Percentiles rank a stretch among this genome's conserved stretches.
Conservation (phyloP, 1,140 invertebrate species). For the Phenacoccus solenopsis region DNA sequence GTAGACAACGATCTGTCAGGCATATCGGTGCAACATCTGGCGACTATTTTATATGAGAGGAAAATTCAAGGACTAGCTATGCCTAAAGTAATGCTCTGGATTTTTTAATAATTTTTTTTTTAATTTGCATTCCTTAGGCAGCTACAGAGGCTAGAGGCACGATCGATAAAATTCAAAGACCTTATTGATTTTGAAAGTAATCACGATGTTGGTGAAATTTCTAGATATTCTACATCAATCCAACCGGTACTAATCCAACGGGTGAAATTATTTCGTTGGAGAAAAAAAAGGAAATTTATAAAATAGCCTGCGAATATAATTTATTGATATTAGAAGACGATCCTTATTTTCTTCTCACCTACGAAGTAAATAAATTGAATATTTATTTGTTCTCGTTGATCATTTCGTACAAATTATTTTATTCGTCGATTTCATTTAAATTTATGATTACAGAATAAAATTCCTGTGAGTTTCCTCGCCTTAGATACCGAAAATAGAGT, state of each 20-base stretch:
- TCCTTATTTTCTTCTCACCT: slow-evolving; percentile 66
- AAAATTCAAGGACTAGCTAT: slow-evolving; percentile 24
- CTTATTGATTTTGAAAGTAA: too few species aligned
- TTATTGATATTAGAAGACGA: slow-evolving; percentile 69
- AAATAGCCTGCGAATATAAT: slow-evolving; percentile 58
- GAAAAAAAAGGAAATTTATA: slow-evolving; percentile 55
- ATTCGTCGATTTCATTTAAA: too few species aligned
- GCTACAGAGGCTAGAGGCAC: too few species aligned
- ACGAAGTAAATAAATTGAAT: slow-evolving; percentile 31
- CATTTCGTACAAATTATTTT: too few species aligned
- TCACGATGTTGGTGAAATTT: too few species aligned
- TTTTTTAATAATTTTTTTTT: too few species aligned
- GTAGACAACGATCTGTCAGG: slow-evolving; percentile 41
- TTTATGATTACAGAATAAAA: slow-evolving; percentile 28
- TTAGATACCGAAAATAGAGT: slow-evolving; percentile 63
- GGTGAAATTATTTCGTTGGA: slow-evolving; percentile 50
- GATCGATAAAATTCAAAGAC: too few species aligned
- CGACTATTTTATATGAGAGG: slow-evolving; percentile 36
- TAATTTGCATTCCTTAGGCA: too few species aligned
- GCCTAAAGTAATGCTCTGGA: slow-evolving; percentile 33
- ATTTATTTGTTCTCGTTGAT: background rate
- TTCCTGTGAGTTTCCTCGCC: slow-evolving; percentile 55
- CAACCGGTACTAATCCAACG: slow-evolving; percentile 54
- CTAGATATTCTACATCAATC: slow-evolving; percentile 45
- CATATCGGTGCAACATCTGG: slow-evolving; percentile 35